Evolutionary conservation across 1,140 invertebrate genomes (phyloP).

Genomic region (Gryllus bimaculatus): DNA sequence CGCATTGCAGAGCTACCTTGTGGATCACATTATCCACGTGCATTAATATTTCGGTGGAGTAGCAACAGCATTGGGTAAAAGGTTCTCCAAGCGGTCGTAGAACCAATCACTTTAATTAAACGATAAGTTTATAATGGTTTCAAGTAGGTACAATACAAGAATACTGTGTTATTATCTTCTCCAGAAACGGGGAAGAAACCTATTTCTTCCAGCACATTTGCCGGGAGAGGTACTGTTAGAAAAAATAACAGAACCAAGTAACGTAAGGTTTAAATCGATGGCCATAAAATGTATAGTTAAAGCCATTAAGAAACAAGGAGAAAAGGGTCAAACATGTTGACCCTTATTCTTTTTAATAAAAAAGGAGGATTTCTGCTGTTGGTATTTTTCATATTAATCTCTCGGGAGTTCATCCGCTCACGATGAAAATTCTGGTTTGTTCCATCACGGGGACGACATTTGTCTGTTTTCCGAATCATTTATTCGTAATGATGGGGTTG

Average conservation of each 20-base stretch:
- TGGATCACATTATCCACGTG: neutral
- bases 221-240: neutral
- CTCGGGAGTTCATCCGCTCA: neutral
- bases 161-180: constrained; percentile 5
- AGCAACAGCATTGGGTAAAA: neutral
- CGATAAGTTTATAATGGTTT: constrained; percentile 1
- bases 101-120: constrained; percentile 6
- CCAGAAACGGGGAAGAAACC: neutral
- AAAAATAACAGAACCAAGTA: constrained; percentile 5
- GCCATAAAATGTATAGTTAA: neutral
- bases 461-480: constrained; percentile 1
- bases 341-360: neutral
- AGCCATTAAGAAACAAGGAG: constrained; percentile 1
- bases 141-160: constrained; percentile 4
- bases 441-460: constrained; percentile 2
- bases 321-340: constrained; percentile 4
- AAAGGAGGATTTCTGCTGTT: neutral
- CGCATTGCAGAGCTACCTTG: neutral
- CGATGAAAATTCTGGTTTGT: neutral
- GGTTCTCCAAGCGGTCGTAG: neutral
- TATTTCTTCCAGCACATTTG: neutral
- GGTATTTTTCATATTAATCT: constrained; percentile 6
- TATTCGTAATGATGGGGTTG: constrained; percentile 1
- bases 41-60: neutral
- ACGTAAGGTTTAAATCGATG: neutral